Evolutionary conservation across 2,113 vertebrate species (phyloP).

Genomic region (Laterallus jamaicensis): DNA sequence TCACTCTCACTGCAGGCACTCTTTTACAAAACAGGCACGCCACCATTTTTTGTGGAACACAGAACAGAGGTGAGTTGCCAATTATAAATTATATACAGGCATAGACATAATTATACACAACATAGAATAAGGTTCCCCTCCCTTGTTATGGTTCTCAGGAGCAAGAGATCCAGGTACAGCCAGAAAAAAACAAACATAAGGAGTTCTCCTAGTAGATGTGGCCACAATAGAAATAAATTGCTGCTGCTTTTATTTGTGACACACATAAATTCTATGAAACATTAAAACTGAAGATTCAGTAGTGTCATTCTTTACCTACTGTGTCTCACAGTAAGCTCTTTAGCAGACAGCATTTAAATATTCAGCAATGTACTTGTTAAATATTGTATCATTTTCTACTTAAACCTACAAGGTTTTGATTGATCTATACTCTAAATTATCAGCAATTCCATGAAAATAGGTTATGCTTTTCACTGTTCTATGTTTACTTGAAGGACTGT

Average conservation of each 20-base stretch:
- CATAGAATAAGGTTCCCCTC: background rate
- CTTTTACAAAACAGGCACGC: background rate
- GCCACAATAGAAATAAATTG: constrained; percentile 5
- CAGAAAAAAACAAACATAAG: constrained; percentile 24
- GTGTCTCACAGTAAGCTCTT: background rate
- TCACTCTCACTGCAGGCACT: background rate
- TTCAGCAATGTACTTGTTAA: background rate
- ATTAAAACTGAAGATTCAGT: background rate
- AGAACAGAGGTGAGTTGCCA: background rate
- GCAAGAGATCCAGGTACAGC: background rate
- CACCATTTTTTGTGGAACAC: background rate
- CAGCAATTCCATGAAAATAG: background rate
- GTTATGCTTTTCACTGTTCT: background rate
- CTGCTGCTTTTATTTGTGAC: constrained; percentile 1
- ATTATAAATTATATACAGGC: background rate
- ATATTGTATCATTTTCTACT: background rate
- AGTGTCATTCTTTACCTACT: background rate
- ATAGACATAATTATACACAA: background rate
- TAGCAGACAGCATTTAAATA: background rate
- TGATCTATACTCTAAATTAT: background rate
- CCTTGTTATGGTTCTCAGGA: background rate
- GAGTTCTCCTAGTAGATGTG: background rate
- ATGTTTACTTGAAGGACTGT: background rate
- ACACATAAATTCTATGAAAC: constrained; percentile 16
- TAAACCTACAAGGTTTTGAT: background rate